These are phyloP conservation scores for Chamaea fasciata DNA, from an alignment of 2,113 vertebrate species.

Conservation along the genomic window DNA sequence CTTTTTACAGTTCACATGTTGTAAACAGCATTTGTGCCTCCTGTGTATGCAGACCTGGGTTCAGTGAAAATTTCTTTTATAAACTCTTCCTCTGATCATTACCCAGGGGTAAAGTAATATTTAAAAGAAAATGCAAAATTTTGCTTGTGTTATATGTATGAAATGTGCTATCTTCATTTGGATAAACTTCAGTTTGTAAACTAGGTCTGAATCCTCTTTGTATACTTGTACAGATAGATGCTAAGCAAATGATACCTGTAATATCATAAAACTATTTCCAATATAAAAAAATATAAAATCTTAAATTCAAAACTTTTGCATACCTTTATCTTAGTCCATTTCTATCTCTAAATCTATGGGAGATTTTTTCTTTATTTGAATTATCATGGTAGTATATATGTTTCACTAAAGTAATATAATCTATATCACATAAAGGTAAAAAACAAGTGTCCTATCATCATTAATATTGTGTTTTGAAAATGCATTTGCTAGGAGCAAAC, in stretches of 20 bases:
- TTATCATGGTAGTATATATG: not conserved
- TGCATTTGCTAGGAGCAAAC: not conserved
- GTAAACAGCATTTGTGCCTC: not conserved
- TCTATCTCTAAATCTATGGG: not conserved
- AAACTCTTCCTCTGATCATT: not conserved
- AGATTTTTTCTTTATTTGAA: not conserved
- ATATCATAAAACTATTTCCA: not conserved
- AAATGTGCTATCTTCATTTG: not conserved
- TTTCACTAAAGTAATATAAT: not conserved
- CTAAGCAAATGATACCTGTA: not conserved
- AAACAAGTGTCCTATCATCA: not conserved
- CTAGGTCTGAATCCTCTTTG: not conserved
- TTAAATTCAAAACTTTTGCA: not conserved
- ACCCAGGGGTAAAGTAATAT: not conserved
- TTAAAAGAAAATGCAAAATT: not conserved
- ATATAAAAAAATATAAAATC: not conserved
- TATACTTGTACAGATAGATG: not conserved
- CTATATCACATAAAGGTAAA: not conserved
- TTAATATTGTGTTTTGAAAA: not conserved
- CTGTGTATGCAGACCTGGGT: not conserved
- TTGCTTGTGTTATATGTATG: not conserved
- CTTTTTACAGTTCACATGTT: not conserved
- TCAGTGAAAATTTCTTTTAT: not conserved
- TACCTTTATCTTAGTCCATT: not conserved
- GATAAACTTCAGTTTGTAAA: not conserved